Evolutionary conservation across 2,797 vertebrate genomes (phyloP), one percentile per base, ranked within the genome.

Genomic region (Tenualosa thibaudeaui): DNA sequence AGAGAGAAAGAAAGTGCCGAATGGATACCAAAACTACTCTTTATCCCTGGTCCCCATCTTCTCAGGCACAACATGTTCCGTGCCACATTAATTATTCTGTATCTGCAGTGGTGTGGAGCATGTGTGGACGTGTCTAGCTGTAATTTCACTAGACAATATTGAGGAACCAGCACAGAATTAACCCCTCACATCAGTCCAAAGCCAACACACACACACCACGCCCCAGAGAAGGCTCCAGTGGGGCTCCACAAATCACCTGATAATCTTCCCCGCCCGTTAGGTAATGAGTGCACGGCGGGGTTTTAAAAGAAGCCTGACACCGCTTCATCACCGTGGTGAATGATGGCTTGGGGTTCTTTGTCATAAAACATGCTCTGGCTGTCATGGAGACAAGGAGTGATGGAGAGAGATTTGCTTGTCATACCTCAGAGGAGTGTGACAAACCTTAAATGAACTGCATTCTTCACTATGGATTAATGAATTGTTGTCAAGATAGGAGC

Each of bases 61-160:
- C 31, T 75, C 31, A 75, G 68, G 68, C 68, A 40, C 31, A 75
- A 17, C 37, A 43, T 75, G 68, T 40, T 75, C 68, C 17, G 31
- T 75, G 68, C 68, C 68, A 75, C 31, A 75, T 75, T 75, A 65
- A 31, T 31, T 65, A 65, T 65, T 65, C 62, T 65, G 62, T 31
- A 65, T 65, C 62, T 31, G 62, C 62, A 65, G 62, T 9, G 12
- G 24, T 19, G 0, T 58, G 24, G 62, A 12, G 62, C 68, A 75
- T 75, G 15, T 75, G 68, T 75, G 68, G 17, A 75, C 13, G 31
- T 19, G 68, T 75, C 13, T 40, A 6, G 68, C 37, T 40, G 13
- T 75, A 75, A 75, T 75, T 31, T 17, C 37, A 75, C 68, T 17
- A 37, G 68, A 40, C 68, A 75, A 31, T 13, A 17, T 43, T 75